phyloP scores from a whole-genome alignment of 2,797 vertebrate genomes.

The Pangasius mekongensis region DNA sequence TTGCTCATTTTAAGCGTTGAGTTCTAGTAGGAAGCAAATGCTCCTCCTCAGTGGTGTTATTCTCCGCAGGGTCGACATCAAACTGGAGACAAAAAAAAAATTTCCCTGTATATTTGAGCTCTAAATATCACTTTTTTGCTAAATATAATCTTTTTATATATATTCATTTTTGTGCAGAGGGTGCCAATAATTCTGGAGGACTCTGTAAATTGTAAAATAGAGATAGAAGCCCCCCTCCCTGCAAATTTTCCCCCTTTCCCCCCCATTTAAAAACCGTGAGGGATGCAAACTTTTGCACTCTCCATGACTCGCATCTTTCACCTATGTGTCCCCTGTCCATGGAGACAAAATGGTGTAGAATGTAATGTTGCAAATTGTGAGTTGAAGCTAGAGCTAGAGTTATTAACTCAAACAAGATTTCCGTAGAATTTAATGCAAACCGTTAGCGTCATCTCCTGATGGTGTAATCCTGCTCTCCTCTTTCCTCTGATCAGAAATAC shows the following conservation, averaged over 20 bases:
- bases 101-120: not conserved
- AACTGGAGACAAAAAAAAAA: too few relatives aligned
- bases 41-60: not conserved
- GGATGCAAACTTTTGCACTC: not conserved
- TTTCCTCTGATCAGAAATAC: slow-evolving; percentile 72
- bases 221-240: too few relatives aligned
- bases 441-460: not conserved
- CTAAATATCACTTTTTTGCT: not conserved
- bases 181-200: not conserved
- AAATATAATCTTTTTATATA: too few relatives aligned
- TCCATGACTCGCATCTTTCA: not conserved
- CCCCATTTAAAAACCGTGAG: not conserved
- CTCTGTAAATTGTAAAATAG: too few relatives aligned
- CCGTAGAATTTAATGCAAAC: not conserved
- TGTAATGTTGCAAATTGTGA: not conserved
- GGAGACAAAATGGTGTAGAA: not conserved
- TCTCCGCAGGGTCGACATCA: not conserved
- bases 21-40: not conserved
- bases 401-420: not conserved
- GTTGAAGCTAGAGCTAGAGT: not conserved
- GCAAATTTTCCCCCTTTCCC: too few relatives aligned
- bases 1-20: not conserved
- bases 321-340: not conserved
- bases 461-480: not conserved
- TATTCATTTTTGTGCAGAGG: not conserved